These are phyloP conservation scores for Perca flavescens DNA, from an alignment of 2,113 vertebrate species.

Conservation along the genomic window DNA sequence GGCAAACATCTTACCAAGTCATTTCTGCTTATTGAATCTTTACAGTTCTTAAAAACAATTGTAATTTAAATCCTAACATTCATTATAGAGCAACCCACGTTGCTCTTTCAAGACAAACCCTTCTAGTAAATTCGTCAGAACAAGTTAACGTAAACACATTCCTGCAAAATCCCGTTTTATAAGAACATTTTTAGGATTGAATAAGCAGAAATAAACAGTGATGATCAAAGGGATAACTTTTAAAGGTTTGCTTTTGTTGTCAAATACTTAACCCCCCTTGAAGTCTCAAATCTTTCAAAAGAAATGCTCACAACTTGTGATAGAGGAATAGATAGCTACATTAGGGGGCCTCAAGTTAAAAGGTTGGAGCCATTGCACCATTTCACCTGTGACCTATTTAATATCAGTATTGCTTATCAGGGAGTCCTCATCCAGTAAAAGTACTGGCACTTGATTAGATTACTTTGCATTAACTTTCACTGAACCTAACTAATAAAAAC, in stretches of 20 bases:
- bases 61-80: no score
- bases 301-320: background rate
- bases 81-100: no score
- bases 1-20: background rate
- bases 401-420: background rate
- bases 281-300: background rate
- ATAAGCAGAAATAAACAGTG: no score
- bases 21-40: background rate
- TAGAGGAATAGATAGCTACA: background rate
- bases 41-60: background rate
- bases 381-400: background rate
- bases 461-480: background rate
- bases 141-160: background rate
- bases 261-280: no score
- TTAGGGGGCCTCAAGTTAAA: background rate
- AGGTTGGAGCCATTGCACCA: no score
- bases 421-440: background rate
- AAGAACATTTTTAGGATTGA: no score
- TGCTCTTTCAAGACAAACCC: background rate
- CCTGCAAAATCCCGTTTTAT: no score
- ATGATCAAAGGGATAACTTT: no score
- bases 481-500: background rate
- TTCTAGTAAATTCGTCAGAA: background rate
- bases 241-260: no score
- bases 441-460: background rate